Percentiles rank a stretch among this genome's conserved stretches.
Evolutionary conservation across 1,140 invertebrate genomes (phyloP).

Genomic region (Zophobas atratus): DNA sequence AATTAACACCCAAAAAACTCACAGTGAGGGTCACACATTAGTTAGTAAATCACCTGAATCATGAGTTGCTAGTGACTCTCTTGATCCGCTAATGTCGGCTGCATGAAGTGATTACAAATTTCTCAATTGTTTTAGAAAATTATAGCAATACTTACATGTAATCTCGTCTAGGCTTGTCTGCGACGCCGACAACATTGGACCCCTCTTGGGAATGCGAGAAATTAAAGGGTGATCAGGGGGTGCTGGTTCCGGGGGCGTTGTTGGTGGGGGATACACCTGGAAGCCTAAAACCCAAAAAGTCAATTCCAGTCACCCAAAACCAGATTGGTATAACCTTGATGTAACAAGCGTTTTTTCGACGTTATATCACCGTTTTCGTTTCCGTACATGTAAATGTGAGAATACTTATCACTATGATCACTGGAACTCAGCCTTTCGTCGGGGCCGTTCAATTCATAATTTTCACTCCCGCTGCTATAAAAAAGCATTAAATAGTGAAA

Average conservation of each 20-base stretch:
- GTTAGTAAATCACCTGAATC: slow-evolving; percentile 77
- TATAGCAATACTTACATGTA: slow-evolving; percentile 70
- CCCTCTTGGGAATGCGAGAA: slow-evolving; percentile 55
- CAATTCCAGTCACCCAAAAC: not conserved
- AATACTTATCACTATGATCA: slow-evolving; percentile 81
- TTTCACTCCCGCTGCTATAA: slow-evolving; percentile 83
- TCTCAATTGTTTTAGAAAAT: slow-evolving; percentile 23
- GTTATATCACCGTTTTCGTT: slow-evolving; percentile 65
- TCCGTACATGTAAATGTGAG: slow-evolving; percentile 67
- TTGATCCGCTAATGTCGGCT: slow-evolving; percentile 84
- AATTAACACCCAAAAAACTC: slow-evolving; percentile 12
- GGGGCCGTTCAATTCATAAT: slow-evolving; percentile 79
- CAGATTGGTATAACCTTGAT: slow-evolving; percentile 51
- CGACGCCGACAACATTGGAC: slow-evolving; percentile 70
- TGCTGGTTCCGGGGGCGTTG: slow-evolving; percentile 85
- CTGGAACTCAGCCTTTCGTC: slow-evolving; percentile 72
- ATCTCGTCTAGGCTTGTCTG: slow-evolving; percentile 79
- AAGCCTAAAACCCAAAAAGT: slow-evolving; percentile 74
- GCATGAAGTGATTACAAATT: slow-evolving; percentile 62
- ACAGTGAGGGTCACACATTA: not conserved
- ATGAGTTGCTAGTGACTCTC: slow-evolving; percentile 82
- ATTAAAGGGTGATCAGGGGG: slow-evolving; percentile 78
- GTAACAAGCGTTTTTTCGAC: slow-evolving; percentile 61
- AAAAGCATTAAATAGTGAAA: slow-evolving; percentile 1
- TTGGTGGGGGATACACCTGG: slow-evolving; percentile 85